These are phyloP conservation scores for Dioctria linearis DNA, from an alignment of 2,888 invertebrate species.

Conservation along the genomic window DNA sequence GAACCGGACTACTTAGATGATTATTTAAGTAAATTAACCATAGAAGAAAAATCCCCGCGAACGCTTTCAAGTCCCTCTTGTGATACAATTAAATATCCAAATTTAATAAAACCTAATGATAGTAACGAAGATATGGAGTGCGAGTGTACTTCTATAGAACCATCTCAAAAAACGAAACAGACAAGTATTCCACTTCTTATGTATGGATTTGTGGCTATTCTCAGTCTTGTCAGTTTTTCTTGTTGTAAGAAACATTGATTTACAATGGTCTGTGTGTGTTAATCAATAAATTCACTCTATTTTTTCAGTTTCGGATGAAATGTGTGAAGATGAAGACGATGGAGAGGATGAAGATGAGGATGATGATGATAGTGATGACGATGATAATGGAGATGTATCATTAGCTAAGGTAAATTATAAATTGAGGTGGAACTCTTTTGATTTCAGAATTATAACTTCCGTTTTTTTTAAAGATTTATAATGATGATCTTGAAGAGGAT, in stretches of 20 bases:
- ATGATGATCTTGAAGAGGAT: conserved; percentile 75
- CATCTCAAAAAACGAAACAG: conserved; percentile 5
- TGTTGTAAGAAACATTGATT: conserved; percentile 65
- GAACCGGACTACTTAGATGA: conserved; percentile 69
- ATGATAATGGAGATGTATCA: conserved; percentile 73
- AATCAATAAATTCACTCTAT: conserved; percentile 64
- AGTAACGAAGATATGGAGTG: conserved; percentile 19
- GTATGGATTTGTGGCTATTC: conserved; percentile 69
- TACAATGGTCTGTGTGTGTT: conserved; percentile 59
- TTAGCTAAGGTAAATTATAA: conserved; percentile 65
- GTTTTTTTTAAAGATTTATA: conserved; percentile 66
- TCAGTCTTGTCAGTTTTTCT: conserved; percentile 68
- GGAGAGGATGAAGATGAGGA: conserved; percentile 71
- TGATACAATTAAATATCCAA: not conserved
- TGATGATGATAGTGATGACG: conserved; percentile 77
- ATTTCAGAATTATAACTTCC: conserved; percentile 1
- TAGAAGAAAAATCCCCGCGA: conserved; percentile 60
- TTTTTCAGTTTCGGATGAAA: conserved; percentile 62
- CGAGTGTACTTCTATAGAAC: not conserved
- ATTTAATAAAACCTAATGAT: not conserved
- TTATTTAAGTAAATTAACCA: conserved; percentile 68
- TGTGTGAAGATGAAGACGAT: conserved; percentile 72
- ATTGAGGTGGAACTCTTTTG: not conserved
- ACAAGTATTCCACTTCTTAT: conserved; percentile 65
- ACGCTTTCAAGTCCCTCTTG: not conserved